A percentile compares a stretch with the other conserved stretches of the same genome.
Evolutionary conservation across 2,113 vertebrate species (phyloP).

Genomic region (Mobula hypostoma): DNA sequence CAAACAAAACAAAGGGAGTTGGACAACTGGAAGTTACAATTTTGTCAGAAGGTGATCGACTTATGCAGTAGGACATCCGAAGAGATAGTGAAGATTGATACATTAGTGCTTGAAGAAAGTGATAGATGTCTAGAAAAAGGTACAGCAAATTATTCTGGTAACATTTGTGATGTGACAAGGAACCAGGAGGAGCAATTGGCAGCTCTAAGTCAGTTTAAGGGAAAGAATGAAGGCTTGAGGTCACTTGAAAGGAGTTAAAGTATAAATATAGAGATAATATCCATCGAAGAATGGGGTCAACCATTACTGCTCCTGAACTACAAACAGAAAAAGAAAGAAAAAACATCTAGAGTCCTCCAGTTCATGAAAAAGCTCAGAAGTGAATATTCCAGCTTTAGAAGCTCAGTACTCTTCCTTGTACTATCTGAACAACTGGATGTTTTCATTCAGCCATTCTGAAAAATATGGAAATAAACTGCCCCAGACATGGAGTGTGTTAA

Average conservation of each 20-base stretch:
- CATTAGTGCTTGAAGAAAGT: neutral
- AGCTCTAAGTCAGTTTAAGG: neutral
- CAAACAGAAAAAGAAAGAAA: neutral
- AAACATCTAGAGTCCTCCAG: neutral
- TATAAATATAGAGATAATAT: neutral
- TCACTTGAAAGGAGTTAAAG: neutral
- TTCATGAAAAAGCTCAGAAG: neutral
- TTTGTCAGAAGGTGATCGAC: neutral
- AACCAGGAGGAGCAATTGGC: neutral
- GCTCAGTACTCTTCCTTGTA: neutral
- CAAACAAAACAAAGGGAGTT: neutral
- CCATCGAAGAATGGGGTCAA: neutral
- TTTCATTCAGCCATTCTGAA: neutral
- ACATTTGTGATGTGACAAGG: neutral
- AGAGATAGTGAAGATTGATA: neutral
- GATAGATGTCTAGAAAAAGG: neutral
- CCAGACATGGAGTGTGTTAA: neutral
- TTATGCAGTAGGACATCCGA: neutral
- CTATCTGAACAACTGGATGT: neutral
- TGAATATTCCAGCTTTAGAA: neutral
- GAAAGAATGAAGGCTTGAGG: neutral
- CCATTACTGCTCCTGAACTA: neutral
- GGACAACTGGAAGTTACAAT: neutral
- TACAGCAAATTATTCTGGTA: neutral
- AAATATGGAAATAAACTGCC: neutral